Evolutionary conservation across 35 echinoderm and acorn worm species (phyloP), one percentile per base, ranked within the genome.

Genomic region (Hemicentrotus pulcherrimus): DNA sequence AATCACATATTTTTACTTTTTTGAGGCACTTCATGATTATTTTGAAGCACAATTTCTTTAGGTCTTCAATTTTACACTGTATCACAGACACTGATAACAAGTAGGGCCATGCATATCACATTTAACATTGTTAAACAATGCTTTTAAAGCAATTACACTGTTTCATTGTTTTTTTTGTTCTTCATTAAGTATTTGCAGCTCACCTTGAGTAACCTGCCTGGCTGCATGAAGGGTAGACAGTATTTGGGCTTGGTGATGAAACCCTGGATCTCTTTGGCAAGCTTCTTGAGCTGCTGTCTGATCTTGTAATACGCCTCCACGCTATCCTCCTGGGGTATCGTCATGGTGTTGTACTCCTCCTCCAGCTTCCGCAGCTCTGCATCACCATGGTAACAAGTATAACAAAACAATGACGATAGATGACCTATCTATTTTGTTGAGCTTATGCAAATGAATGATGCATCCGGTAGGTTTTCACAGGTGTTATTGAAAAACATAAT

Each of bases 191-290:
- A 15, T 15, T 16, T 94, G 87, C 32, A 52, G 6, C 88, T 94
- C 94, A 99, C 98, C 96, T 98, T 97, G 9, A 99, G 97, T 31
- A 99, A 59, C 95, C 98, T 97, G 32, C 98, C 98, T 31, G 98
- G 98, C 94, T 99, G 98, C 95, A 99, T 96, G 87, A 96, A 99
- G 16, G 98, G 98, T 2, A 99, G 95, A 70, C 97, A 98, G 85
- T 99, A 95, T 60, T 97, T 98, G 12, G 97, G 97, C 52, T 98
- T 96, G 59, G 95, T 97, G 33, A 99, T 97, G 58, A 99, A 95
- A 7, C 90, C 95, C 48, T 97, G 96, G 47, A 99, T 96, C 78
- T 99, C 98, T 87, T 91, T 96, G 33, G 94, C 96, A 16, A 99
- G 94, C 55, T 95, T 99, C 33, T 97, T 96, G 10, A 99, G 96